Evolutionary conservation across 2,797 vertebrate species (phyloP), one percentile per base, ranked within the genome.

Genomic region (Sphaeramia orbicularis): DNA sequence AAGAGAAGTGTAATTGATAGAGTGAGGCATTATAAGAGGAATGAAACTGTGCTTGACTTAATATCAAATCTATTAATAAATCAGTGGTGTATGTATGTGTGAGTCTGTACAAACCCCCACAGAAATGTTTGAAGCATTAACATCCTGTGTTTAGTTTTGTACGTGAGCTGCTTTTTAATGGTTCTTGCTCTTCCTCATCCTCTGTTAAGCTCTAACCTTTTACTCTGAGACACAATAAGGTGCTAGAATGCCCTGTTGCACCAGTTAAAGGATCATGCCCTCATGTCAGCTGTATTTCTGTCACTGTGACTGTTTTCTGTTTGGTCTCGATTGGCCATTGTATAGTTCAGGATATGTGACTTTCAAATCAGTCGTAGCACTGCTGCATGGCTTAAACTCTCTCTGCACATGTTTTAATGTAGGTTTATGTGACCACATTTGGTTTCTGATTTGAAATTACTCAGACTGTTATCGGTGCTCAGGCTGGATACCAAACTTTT

Each of bases 21-120:
- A 50, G 15, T 6, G 32, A 38, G 30, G 16, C 35, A 42, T 62
- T 32, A 57, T n/a, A n/a, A 10, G 6, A 61, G 27, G 45, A 51
- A 54, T 57, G 37, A 38, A 41, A 47, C 16, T 50, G 47, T n/a
- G n/a, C 42, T 62, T 51, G 21, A 74, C 44, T 65, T 60, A 18
- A 65, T 65, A 66, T 44, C 36, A 53, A 16, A 63, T 56, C 53
- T 56, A 66, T 78, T 65, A 78, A 80, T 85, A 74, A 74, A 74
- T 81, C 21, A 68, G 13, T 24, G n/a, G 44, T 27, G 19, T 48
- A 36, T 64, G 18, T 63, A 37, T 65, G 15, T 53, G 35, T 18
- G 18, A 37, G 19, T 41, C 7, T 24, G 42, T 32, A 27, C 6
- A 27, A 47, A 16, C 21, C n/a, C 11, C 49, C 13, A 51, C 8